Evolutionary conservation across 2,797 vertebrate genomes (phyloP).

Genomic region (Hemitrygon akajei): DNA sequence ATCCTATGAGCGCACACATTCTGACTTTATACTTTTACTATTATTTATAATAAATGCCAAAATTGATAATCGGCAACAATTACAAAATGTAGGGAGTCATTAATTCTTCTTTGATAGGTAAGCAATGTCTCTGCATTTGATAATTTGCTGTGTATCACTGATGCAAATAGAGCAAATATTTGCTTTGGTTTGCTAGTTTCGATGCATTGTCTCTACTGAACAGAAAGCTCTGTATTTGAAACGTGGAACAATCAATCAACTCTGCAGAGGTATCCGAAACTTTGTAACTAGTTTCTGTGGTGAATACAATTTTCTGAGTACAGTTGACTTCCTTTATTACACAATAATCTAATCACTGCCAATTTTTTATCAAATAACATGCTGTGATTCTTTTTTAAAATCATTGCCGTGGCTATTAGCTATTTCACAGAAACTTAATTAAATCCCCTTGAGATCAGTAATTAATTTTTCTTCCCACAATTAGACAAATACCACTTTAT

Average conservation of each 20-base stretch:
- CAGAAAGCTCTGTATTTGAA: background rate
- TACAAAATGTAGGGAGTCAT: background rate
- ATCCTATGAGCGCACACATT: background rate
- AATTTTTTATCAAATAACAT: background rate
- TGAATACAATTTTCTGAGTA: background rate
- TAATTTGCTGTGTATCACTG: background rate
- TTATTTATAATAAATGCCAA: background rate
- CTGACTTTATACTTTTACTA: background rate
- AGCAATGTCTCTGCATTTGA: background rate
- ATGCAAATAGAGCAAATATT: conserved; percentile 1
- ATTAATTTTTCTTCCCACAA: background rate
- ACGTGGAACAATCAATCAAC: too few relatives aligned
- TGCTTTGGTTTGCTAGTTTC: conserved; percentile 7
- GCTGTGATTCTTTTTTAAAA: background rate
- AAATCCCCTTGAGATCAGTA: background rate
- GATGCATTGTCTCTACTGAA: background rate
- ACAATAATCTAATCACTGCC: too few relatives aligned
- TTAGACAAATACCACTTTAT: background rate
- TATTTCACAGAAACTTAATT: background rate
- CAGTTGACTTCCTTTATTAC: background rate
- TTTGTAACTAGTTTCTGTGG: background rate
- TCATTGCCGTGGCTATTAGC: background rate
- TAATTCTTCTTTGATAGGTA: background rate
- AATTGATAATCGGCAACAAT: background rate
- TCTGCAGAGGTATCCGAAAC: background rate